Percentiles rank a stretch among this genome's conserved stretches.
Conservation (phyloP, 2,113 vertebrate species). For the Glareola pratincola region DNA sequence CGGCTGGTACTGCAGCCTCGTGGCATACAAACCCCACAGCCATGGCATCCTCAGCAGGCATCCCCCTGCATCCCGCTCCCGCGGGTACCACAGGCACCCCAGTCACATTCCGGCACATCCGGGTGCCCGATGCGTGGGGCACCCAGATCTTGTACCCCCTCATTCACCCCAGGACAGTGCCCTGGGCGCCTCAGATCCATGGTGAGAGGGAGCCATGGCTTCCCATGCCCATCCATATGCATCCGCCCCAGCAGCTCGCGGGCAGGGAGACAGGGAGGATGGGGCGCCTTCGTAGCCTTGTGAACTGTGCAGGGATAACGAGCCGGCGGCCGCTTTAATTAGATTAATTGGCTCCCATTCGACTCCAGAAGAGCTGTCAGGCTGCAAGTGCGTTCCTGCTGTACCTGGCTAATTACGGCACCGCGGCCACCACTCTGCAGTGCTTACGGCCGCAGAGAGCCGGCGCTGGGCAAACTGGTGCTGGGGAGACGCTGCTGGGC, state of each 20-base stretch:
- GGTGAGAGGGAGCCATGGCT: accelerated
- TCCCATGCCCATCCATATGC: accelerated
- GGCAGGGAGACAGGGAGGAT: neutral
- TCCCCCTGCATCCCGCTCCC: accelerated
- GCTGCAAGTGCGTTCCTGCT: conserved; percentile 32
- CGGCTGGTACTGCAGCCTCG: accelerated
- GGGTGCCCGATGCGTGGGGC: accelerated
- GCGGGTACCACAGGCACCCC: accelerated
- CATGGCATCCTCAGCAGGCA: neutral
- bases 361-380: conserved; percentile 41
- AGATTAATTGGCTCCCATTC: conserved; percentile 61
- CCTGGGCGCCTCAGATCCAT: accelerated
- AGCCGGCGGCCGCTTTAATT: conserved; percentile 17
- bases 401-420: conserved; percentile 39
- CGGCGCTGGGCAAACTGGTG: accelerated
- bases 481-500: neutral
- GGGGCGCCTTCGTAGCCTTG: neutral
- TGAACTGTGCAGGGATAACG: neutral
- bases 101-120: accelerated
- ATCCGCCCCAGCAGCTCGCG: accelerated
- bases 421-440: neutral
- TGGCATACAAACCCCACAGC: accelerated
- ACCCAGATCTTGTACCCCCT: accelerated
- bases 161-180: accelerated
- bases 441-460: neutral